Evolutionary conservation across 2,797 vertebrate species (phyloP).

Genomic region (Rhynchonycteris naso): DNA sequence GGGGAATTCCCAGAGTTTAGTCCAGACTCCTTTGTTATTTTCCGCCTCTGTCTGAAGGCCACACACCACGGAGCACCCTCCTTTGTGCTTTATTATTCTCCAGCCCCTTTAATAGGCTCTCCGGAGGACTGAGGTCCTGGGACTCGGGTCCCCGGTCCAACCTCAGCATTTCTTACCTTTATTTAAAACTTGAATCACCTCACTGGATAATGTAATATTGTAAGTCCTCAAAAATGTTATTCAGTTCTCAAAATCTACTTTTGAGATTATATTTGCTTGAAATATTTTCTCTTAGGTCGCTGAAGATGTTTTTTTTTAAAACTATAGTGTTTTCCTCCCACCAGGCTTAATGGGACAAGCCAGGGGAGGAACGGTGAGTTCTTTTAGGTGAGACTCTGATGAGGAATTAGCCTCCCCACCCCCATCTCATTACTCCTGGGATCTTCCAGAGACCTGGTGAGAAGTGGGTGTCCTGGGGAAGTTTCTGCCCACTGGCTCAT

Average conservation of each 20-base stretch:
- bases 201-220: neutral
- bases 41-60: neutral
- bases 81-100: neutral
- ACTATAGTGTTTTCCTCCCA: neutral
- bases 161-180: neutral
- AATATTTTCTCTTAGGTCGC: neutral
- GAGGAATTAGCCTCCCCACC: neutral
- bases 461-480: neutral
- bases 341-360: neutral
- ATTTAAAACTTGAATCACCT: neutral
- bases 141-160: neutral
- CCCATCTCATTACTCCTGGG: neutral
- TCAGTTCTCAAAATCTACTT: neutral
- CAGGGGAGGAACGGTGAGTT: neutral
- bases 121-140: neutral
- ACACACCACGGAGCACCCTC: neutral
- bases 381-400: neutral
- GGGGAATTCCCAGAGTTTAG: neutral
- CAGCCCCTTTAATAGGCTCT: neutral
- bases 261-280: neutral
- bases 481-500: neutral
- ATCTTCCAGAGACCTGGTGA: neutral
- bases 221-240: constrained; percentile 2
- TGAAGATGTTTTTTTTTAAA: neutral
- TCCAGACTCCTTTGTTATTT: neutral